These are phyloP conservation scores for Onychorhynchus coronatus DNA, from an alignment of 2,113 vertebrate genomes.

Conservation along the genomic window DNA sequence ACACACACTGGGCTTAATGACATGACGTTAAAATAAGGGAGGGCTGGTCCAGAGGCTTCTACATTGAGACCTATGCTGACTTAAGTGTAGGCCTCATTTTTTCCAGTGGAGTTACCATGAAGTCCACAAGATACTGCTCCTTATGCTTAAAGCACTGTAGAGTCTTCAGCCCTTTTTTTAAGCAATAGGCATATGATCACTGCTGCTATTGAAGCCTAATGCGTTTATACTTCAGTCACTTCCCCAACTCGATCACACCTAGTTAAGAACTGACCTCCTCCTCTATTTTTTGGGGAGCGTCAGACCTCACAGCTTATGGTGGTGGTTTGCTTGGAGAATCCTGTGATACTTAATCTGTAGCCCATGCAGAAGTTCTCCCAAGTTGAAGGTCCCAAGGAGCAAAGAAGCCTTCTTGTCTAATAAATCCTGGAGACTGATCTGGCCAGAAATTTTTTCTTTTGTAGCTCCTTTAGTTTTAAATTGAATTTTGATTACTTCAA, in stretches of 20 bases:
- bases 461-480: background rate
- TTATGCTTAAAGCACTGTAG: background rate
- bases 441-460: background rate
- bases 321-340: background rate
- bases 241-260: background rate
- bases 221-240: background rate
- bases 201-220: background rate
- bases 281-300: accelerated
- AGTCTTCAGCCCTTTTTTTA: background rate
- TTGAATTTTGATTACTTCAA: conserved; percentile 1
- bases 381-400: background rate
- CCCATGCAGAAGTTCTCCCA: background rate
- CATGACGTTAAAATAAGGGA: background rate
- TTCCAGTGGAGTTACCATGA: background rate
- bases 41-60: background rate
- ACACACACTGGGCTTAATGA: background rate
- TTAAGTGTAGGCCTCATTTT: background rate
- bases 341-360: background rate
- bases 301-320: background rate
- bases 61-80: background rate
- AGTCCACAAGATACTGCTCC: background rate
- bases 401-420: background rate
- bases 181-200: accelerated
- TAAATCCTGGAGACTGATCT: background rate
- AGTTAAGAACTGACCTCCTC: background rate